These are phyloP conservation scores for Trissolcus basalis DNA, from an alignment of 1,140 invertebrate species.

Conservation along the genomic window DNA sequence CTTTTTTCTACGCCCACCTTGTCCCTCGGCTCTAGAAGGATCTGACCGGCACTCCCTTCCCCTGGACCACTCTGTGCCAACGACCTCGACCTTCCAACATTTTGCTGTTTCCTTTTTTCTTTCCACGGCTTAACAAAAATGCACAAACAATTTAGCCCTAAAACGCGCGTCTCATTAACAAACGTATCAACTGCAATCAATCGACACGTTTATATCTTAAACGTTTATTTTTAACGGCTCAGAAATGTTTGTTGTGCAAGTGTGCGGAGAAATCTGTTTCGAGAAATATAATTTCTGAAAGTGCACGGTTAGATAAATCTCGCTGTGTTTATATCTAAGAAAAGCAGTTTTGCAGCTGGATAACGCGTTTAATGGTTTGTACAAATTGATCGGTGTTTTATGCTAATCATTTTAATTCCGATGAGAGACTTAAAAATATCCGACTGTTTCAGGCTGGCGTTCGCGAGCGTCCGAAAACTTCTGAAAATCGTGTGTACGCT, in stretches of 20 bases:
- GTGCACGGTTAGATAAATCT: constrained; percentile 36
- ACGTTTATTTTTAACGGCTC: constrained; percentile 29
- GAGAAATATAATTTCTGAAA: constrained; percentile 23
- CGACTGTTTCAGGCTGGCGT: too few species aligned
- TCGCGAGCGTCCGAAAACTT: too few species aligned
- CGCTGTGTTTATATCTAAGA: not conserved
- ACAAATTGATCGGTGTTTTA: too few species aligned
- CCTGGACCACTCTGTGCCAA: constrained; percentile 27
- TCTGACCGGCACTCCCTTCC: constrained; percentile 11
- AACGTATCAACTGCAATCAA: constrained; percentile 14
- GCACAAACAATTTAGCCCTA: too few species aligned
- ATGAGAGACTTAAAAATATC: too few species aligned
- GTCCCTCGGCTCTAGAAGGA: constrained; percentile 5
- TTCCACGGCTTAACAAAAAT: not conserved
- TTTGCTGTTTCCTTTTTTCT: not conserved
- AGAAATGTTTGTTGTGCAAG: constrained; percentile 37
- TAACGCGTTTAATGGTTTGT: too few species aligned
- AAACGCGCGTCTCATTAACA: too few species aligned
- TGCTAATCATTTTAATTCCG: too few species aligned
- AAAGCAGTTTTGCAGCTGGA: too few species aligned
- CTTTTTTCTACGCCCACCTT: constrained; percentile 26
- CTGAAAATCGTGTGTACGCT: too few species aligned
- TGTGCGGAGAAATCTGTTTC: constrained; percentile 34
- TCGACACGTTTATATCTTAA: constrained; percentile 33
- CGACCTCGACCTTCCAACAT: constrained; percentile 53